Base-by-base conservation (phyloP, 2,797 vertebrate genomes). In the Alfaro cultratus region DNA sequence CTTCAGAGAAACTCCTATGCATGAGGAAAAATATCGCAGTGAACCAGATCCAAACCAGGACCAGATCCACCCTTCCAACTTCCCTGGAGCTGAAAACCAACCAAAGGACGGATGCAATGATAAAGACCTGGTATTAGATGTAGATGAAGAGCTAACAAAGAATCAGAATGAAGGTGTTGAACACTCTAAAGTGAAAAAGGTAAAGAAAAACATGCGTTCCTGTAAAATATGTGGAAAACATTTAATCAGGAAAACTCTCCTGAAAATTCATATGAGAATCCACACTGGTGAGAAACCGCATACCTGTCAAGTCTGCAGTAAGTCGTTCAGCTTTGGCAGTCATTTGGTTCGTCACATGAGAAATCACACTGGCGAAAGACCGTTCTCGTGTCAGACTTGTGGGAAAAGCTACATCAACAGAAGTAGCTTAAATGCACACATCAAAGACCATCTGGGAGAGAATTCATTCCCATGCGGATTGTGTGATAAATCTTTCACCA, bases 331-430 rank as follows among this genome's bases (percentile, higher is more conserved):
- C 4, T 26, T 43, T 5, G 43, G 26, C 13, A 11, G 26, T 4
- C 12, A 43, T 43, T 45, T 70, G 39, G 67, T 26, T 70, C 41
- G 39, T 26, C 67, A 70, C 67, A 70, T 70, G 67, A 70, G 67
- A n/a, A 70, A 41, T 15, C 67, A 70, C 67, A 70, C 67, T 3
- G 39, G 67, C 1, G 67, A 70, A 41, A 70, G 26, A 41, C 67
- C 67, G 0, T 43, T 13, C 13, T 70, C 67, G 0, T 70, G 67
- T 70, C 57, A 15, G 29, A 62, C 57, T 15, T 62, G 57, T 31
- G 57, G 57, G 13, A 62, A 62, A 15, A 34, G 57, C 15, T 62
- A 29, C 57, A 31, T 34, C 29, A 31, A 34, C 29, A 62, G 29
- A 62, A 15, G 29, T 16, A 26, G 29, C 57, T 26, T 62, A 26